Conservation (phyloP, 1,140 invertebrate species). For the Drosophila gunungcola region DNA sequence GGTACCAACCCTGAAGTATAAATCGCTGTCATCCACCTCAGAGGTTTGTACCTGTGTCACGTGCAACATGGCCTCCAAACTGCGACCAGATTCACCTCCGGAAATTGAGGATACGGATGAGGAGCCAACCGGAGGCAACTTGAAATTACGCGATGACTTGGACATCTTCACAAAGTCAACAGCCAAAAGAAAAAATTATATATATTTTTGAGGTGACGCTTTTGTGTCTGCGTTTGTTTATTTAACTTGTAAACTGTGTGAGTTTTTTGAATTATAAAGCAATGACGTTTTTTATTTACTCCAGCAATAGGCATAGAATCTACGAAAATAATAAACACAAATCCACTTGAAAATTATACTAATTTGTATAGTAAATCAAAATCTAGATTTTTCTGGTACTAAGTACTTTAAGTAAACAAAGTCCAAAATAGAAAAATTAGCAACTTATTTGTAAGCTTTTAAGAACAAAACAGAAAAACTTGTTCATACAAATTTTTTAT, state of each 20-base stretch:
- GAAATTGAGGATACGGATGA: constrained; percentile 20
- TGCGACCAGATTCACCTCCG: not conserved
- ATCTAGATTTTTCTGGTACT: not conserved
- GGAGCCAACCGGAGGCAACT: not conserved
- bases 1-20: not conserved
- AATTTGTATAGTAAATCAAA: too few species aligned
- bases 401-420: not conserved
- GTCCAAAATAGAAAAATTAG: constrained; percentile 16
- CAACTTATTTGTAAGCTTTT: constrained; percentile 10
- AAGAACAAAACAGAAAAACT: not conserved
- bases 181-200: constrained; percentile 3
- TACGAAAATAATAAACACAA: too few species aligned
- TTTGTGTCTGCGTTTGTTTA: constrained; percentile 3
- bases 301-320: too few species aligned
- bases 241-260: not conserved
- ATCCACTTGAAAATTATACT: not conserved
- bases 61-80: constrained; percentile 19
- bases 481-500: too few species aligned
- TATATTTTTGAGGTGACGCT: not conserved
- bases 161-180: not conserved
- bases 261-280: not conserved
- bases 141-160: constrained; percentile 1
- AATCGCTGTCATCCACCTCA: not conserved
- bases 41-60: constrained; percentile 25
- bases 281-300: not conserved